These are phyloP conservation scores for Zaprionus camerounensis DNA, from an alignment of 1,140 invertebrate species.

Conservation along the genomic window DNA sequence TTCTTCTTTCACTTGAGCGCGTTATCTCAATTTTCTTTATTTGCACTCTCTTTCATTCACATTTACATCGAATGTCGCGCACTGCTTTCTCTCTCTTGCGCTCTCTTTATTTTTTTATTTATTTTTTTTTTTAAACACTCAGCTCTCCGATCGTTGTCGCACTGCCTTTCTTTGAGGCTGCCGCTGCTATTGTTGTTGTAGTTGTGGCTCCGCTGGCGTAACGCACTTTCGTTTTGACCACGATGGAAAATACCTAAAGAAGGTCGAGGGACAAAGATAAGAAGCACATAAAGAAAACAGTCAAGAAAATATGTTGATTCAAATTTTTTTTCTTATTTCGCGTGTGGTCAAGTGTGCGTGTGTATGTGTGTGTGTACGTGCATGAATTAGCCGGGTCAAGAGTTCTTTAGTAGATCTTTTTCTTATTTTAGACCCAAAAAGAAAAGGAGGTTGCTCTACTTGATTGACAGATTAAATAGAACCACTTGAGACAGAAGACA, in stretches of 20 bases:
- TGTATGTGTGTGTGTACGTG: constrained; percentile 12
- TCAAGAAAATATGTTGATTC: constrained; percentile 41
- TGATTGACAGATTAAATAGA: neutral
- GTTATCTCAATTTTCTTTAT: constrained; percentile 31
- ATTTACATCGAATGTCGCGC: constrained; percentile 11
- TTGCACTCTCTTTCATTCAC: constrained; percentile 49
- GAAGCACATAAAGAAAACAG: constrained; percentile 44
- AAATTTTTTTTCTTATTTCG: constrained; percentile 2
- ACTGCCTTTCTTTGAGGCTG: constrained; percentile 1
- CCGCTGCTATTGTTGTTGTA: constrained; percentile 4
- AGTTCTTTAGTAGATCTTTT: constrained; percentile 58
- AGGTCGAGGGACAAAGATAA: constrained; percentile 48
- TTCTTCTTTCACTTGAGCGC: constrained; percentile 34
- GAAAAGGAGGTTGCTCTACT: neutral
- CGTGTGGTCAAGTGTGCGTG: constrained; percentile 7
- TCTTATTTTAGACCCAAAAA: constrained; percentile 18
- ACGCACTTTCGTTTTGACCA: constrained; percentile 70
- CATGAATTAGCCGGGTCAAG: constrained; percentile 46
- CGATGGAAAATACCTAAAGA: constrained; percentile 53
- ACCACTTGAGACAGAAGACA: neutral
- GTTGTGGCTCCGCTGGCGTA: constrained; percentile 18
- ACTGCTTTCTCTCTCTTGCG: constrained; percentile 28
- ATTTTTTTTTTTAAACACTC: neutral
- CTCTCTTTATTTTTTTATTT: neutral
- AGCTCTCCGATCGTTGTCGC: constrained; percentile 17